Evolutionary conservation across 2,888 invertebrate genomes (phyloP).

Genomic region (Ypsolopha scabrella): DNA sequence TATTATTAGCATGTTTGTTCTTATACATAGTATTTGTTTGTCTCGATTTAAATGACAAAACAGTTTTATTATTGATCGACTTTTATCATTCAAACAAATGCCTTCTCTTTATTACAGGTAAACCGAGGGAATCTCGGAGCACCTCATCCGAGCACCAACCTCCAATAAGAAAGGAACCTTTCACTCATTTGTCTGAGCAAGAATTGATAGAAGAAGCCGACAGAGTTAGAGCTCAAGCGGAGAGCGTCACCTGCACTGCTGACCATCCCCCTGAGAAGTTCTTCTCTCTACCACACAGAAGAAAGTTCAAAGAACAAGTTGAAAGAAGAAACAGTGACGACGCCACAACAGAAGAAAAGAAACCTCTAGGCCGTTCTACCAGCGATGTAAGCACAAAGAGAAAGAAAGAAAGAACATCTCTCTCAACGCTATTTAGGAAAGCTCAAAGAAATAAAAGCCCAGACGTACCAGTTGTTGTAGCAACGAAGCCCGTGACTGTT

Average conservation of each 20-base stretch:
- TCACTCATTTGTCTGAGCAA: conserved; percentile 77
- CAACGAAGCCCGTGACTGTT: conserved; percentile 43
- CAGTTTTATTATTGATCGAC: too few species aligned
- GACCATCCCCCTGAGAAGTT: conserved; percentile 74
- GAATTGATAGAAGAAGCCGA: conserved; percentile 83
- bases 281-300: conserved; percentile 76
- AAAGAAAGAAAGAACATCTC: conserved; percentile 70
- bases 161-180: conserved; percentile 62
- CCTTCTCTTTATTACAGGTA: conserved; percentile 38
- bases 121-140: conserved; percentile 54
- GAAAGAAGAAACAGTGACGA: conserved; percentile 69
- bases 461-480: conserved; percentile 59
- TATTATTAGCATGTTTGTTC: too few species aligned
- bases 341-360: conserved; percentile 37
- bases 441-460: conserved; percentile 65
- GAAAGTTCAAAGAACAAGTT: conserved; percentile 59
- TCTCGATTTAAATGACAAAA: too few species aligned
- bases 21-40: too few species aligned
- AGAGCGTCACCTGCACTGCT: conserved; percentile 76
- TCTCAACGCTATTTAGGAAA: conserved; percentile 76
- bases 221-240: conserved; percentile 79
- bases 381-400: conserved; percentile 67
- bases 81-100: too few species aligned
- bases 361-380: conserved; percentile 64
- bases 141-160: conserved; percentile 38